Conservation (phyloP, 2,888 invertebrate species). For the Oxystoma pomonae region DNA sequence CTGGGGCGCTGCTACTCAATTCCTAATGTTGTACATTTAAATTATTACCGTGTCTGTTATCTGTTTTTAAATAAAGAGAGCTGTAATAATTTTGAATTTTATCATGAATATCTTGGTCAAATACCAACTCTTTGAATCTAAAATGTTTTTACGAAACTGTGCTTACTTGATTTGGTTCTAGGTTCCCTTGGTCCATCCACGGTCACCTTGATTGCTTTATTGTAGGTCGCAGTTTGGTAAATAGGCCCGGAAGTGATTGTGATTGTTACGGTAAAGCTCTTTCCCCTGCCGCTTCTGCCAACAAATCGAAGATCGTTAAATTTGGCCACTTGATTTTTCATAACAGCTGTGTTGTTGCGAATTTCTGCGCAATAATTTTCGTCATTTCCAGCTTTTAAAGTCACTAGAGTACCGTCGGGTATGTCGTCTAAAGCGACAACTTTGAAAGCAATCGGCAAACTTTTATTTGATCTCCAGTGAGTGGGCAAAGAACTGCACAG, state of each 20-base stretch:
- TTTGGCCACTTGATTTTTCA: conserved; percentile 98
- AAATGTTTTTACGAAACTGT: too few species aligned
- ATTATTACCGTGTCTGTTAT: too few species aligned
- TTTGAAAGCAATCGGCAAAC: conserved; percentile 93
- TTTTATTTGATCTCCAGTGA: conserved; percentile 98
- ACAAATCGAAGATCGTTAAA: conserved; percentile 98
- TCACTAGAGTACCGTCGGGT: conserved; percentile 90
- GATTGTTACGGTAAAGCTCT: conserved; percentile 93
- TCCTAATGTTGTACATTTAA: too few species aligned
- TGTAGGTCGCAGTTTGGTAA: conserved; percentile 87
- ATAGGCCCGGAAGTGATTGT: conserved; percentile 74
- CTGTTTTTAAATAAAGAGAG: too few species aligned
- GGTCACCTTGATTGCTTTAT: conserved; percentile 97
- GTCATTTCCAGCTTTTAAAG: conserved; percentile 94
- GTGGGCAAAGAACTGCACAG: conserved; percentile 90
- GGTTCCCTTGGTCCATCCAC: conserved; percentile 99
- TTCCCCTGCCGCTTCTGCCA: conserved; percentile 94
- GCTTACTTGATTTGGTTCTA: conserved; percentile 94
- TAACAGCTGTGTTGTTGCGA: conserved; percentile 87
- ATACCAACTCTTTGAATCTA: too few species aligned
- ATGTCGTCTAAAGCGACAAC: conserved; percentile 92
- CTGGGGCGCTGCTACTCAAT: too few species aligned
- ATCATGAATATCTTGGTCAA: too few species aligned
- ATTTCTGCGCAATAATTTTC: conserved; percentile 96
- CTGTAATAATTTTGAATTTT: too few species aligned